phyloP scores from a whole-genome alignment of 2,888 invertebrate genomes.

The Tenthredo amoena region DNA sequence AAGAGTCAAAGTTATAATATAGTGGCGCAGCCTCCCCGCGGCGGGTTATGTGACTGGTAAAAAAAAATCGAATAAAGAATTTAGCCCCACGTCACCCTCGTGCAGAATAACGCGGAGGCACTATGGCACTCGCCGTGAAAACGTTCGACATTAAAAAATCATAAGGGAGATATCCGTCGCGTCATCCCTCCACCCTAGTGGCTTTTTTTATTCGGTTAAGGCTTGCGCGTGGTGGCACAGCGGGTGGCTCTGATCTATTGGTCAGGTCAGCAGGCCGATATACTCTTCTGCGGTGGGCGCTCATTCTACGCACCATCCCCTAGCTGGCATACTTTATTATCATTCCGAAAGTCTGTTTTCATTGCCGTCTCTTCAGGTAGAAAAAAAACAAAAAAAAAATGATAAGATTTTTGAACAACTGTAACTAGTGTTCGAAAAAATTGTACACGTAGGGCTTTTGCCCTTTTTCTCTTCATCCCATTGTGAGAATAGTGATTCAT shows the following conservation, averaged over 20 bases:
- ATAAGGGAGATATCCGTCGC: conserved; percentile 67
- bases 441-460: background rate
- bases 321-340: background rate
- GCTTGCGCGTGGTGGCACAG: conserved; percentile 45
- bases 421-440: background rate
- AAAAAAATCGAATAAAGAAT: conserved; percentile 25
- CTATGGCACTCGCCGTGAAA: conserved; percentile 62
- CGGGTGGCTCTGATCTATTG: conserved; percentile 47
- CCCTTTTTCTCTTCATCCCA: background rate
- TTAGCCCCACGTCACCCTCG: conserved; percentile 7
- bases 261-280: conserved; percentile 43
- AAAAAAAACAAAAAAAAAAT: background rate
- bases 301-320: conserved; percentile 13
- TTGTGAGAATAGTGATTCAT: conserved; percentile 5
- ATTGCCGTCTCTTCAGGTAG: background rate
- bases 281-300: background rate
- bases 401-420: background rate
- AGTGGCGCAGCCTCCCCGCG: background rate
- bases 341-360: conserved; percentile 3
- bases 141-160: conserved; percentile 69
- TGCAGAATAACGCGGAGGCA: background rate
- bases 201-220: conserved; percentile 51
- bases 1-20: background rate
- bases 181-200: conserved; percentile 58
- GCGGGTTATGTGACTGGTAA: conserved; percentile 16